These are phyloP conservation scores for Burhinus bistriatus DNA, from an alignment of 2,113 vertebrate species.

Conservation along the genomic window DNA sequence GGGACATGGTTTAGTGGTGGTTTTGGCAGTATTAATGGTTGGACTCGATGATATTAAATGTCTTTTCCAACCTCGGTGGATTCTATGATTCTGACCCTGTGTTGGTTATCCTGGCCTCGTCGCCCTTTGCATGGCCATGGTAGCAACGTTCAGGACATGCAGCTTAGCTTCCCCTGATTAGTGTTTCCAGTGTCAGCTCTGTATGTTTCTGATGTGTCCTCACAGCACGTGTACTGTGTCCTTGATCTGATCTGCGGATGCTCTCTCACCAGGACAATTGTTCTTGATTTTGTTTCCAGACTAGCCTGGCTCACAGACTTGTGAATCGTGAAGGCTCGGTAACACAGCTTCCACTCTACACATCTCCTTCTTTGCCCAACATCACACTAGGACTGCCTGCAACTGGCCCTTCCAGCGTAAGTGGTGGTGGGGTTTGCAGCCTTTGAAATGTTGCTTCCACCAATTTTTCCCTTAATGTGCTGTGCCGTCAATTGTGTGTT, in stretches of 20 bases:
- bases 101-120: neutral
- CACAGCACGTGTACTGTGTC: rapidly evolving
- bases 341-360: constrained; percentile 92
- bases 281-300: constrained; percentile 66
- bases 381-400: constrained; percentile 96
- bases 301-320: constrained; percentile 86
- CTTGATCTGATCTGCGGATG: neutral
- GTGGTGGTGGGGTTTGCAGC: constrained; percentile 6
- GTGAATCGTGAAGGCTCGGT: constrained; percentile 84
- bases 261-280: neutral
- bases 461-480: too few relatives aligned
- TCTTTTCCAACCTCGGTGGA: too few relatives aligned
- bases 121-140: rapidly evolving
- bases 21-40: too few relatives aligned
- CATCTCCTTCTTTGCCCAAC: constrained; percentile 95
- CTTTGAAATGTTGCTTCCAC: rapidly evolving
- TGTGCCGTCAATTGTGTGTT: neutral
- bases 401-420: constrained; percentile 86
- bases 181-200: neutral
- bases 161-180: neutral
- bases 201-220: neutral
- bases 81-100: neutral
- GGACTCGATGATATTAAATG: too few relatives aligned
- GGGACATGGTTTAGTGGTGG: too few relatives aligned
- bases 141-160: rapidly evolving